Evolutionary conservation across 2,888 invertebrate genomes (phyloP), one percentile per base, ranked within the genome.

Genomic region (Drosophila melanosoma): DNA sequence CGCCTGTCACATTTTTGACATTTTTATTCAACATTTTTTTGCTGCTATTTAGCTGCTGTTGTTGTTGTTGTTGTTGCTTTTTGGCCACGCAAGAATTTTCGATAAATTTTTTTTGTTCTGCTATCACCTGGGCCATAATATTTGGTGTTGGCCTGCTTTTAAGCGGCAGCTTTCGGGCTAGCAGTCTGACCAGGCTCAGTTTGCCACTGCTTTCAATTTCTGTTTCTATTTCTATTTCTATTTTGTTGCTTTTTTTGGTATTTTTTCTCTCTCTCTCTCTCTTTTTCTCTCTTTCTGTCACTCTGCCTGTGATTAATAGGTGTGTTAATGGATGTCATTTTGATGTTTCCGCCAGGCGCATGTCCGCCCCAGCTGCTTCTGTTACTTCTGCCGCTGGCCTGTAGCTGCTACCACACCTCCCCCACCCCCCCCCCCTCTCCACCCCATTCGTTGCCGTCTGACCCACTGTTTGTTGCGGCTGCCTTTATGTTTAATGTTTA

Each of bases 251-350:
- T 36, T 29, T 49, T n/a, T 10, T 33, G 36, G 20, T 32, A 40
- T 40, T 57, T 23, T 48, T 32, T 66, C 23, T 57, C 23, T 48
- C 36, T 66, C 23, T 48, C 36, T 66, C 15, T 48, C 36, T 63
- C 23, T 66, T n/a, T 48, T 32, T 66, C 23, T 48, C 32, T 66
- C 23, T 67, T 68, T 66, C 48, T 33, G 66, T 65, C 56, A 59
- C 38, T 64, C 33, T 79, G 67, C 70, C 81, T 85, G 82, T 92
- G 91, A 92, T 91, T 91, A 91, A 91, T 91, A 91, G 91, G 89
- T 90, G 91, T 91, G 92, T 89, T 91, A 91, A 91, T 91, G 91
- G 91, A 91, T 91, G 91, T 91, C 91, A 91, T 91, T 91, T 90
- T 83, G 86, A 87, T 89, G 87, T 90, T 89, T 91, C 87, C 89